Conservation (phyloP, 2,113 vertebrate species). For the Ailurus styani region DNA sequence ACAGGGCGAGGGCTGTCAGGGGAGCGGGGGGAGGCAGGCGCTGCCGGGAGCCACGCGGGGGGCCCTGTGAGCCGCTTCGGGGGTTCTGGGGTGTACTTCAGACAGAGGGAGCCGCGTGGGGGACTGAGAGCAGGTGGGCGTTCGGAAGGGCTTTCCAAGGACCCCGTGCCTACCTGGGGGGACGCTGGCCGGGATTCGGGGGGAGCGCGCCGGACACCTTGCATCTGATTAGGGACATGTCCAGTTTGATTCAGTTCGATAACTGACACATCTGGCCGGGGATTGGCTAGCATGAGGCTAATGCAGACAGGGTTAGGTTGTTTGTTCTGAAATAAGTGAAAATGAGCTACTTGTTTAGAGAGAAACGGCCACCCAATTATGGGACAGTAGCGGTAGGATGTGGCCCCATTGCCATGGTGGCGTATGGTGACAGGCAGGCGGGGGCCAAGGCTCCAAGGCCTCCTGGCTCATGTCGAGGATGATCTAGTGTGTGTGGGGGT, state of each 20-base stretch:
- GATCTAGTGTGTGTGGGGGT: background rate
- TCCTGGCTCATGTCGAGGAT: background rate
- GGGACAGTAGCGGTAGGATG: background rate
- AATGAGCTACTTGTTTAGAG: background rate
- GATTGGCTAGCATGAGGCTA: background rate
- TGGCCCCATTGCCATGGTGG: background rate
- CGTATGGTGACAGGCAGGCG: background rate
- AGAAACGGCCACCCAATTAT: background rate
- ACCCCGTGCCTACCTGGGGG: rapidly evolving
- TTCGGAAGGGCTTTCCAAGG: background rate
- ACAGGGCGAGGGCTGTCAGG: background rate
- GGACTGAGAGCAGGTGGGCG: background rate
- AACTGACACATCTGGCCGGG: background rate
- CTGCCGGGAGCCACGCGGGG: background rate
- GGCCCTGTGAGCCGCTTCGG: rapidly evolving
- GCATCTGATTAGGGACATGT: background rate
- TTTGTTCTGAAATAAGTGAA: constrained; percentile 23
- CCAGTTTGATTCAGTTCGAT: background rate
- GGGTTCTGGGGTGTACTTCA: background rate
- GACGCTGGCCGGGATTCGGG: rapidly evolving
- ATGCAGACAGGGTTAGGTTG: background rate
- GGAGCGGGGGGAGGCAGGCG: rapidly evolving
- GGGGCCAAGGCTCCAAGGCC: background rate
- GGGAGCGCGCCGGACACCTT: background rate
- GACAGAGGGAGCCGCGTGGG: constrained; percentile 8